A percentile compares a stretch with the other conserved stretches of the same genome.
Conservation (phyloP, 2,888 invertebrate genomes). For the Limnephilus lunatus region DNA sequence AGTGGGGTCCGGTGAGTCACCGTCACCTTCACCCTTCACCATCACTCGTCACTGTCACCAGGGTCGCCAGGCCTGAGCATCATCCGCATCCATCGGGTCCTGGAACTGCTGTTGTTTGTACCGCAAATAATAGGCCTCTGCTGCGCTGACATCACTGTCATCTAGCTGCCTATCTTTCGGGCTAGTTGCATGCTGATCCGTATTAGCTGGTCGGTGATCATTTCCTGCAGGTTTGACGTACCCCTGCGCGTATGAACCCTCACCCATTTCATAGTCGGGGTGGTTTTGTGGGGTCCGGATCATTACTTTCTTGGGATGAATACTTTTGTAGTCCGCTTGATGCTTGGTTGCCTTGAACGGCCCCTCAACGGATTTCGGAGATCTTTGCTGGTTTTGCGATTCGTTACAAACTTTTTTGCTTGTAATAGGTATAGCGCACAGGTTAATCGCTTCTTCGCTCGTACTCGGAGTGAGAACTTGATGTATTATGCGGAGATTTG, state of each 20-base stretch:
- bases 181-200: neutral
- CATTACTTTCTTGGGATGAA: slow-evolving; percentile 64
- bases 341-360: slow-evolving; percentile 20
- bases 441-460: slow-evolving; percentile 39
- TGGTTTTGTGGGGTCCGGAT: slow-evolving; percentile 52
- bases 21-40: neutral
- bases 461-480: neutral
- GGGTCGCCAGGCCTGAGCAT: slow-evolving; percentile 65
- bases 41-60: slow-evolving; percentile 54
- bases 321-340: slow-evolving; percentile 62
- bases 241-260: neutral
- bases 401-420: slow-evolving; percentile 3
- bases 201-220: neutral
- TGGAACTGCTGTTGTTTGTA: slow-evolving; percentile 43
- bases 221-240: neutral
- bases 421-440: neutral
- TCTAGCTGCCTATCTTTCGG: neutral
- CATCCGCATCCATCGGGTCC: slow-evolving; percentile 48
- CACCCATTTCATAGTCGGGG: neutral
- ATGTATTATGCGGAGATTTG: neutral
- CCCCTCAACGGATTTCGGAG: neutral
- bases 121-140: slow-evolving; percentile 37
- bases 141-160: slow-evolving; percentile 33
- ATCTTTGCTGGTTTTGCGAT: neutral
- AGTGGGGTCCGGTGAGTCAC: neutral